These are phyloP conservation scores for Emydura subglobosa DNA, from an alignment of 2,113 vertebrate genomes.

Conservation along the genomic window DNA sequence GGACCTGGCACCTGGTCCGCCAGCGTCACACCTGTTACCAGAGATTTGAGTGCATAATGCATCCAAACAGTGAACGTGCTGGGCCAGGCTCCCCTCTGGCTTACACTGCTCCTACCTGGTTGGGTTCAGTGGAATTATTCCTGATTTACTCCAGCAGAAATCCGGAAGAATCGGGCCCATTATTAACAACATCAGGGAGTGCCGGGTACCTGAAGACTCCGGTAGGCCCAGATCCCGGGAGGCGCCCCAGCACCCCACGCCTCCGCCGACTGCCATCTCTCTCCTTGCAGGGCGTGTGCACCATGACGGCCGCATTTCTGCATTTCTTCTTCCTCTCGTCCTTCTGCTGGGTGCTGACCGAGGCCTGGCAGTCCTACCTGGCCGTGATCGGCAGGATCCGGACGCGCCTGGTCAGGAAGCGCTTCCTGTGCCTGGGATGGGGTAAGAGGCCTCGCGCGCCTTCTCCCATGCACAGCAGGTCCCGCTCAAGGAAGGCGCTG, in stretches of 20 bases:
- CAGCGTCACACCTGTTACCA: neutral
- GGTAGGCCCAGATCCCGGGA: no score
- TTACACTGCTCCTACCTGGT: neutral
- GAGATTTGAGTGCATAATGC: neutral
- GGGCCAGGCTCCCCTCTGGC: neutral
- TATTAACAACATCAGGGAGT: neutral
- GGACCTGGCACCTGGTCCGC: neutral
- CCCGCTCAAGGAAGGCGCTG: accelerated
- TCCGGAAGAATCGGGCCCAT: neutral
- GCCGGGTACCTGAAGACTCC: accelerated
- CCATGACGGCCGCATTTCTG: slow-evolving; percentile 96
- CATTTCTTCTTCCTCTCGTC: slow-evolving; percentile 99
- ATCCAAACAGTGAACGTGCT: neutral
- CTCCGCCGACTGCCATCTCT: neutral
- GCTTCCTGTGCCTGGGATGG: slow-evolving; percentile 99
- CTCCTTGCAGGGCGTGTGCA: slow-evolving; percentile 88
- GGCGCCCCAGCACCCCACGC: neutral
- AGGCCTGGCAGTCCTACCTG: slow-evolving; percentile 99
- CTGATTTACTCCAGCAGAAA: neutral
- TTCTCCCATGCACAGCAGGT: neutral
- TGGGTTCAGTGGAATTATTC: neutral
- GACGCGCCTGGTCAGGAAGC: slow-evolving; percentile 95
- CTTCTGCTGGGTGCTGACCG: slow-evolving; percentile 99
- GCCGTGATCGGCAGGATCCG: slow-evolving; percentile 97
- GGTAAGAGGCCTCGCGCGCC: slow-evolving; percentile 79